Percentiles rank a stretch among this genome's conserved stretches.
phyloP scores from a whole-genome alignment of 92 coral and sea anemone species.

The Porites rus region DNA sequence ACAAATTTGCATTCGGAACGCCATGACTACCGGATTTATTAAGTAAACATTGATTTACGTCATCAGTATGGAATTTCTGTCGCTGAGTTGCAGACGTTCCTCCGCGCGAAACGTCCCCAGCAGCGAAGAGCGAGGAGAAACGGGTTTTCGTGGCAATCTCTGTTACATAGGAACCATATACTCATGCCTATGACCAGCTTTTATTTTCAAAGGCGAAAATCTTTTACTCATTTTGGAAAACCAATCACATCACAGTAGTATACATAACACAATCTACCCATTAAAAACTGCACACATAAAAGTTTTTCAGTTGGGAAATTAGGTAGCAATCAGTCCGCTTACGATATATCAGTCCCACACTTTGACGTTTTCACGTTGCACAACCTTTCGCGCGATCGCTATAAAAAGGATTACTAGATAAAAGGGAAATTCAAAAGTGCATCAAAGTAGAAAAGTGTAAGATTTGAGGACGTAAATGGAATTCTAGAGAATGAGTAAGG shows the following conservation, averaged over 20 bases:
- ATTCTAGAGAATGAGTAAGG: neutral
- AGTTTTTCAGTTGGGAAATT: neutral
- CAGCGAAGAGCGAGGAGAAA: no score
- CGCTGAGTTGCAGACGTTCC: no score
- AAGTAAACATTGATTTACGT: no score
- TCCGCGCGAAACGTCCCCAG: no score
- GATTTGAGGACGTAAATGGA: slow-evolving; percentile 6
- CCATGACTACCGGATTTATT: no score
- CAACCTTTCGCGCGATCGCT: neutral
- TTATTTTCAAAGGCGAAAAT: neutral
- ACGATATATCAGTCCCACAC: neutral
- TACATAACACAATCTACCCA: neutral
- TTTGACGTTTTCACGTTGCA: neutral
- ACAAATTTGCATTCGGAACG: no score
- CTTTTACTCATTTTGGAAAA: neutral
- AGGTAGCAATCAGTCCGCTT: slow-evolving; percentile 1
- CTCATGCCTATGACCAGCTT: slow-evolving; percentile 4
- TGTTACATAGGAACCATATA: slow-evolving; percentile 2
- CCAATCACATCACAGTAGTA: slow-evolving; percentile 4
- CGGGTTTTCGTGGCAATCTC: neutral
- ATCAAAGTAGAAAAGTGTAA: slow-evolving; percentile 1
- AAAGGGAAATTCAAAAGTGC: slow-evolving; percentile 3
- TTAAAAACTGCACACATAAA: neutral
- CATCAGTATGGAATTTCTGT: no score
- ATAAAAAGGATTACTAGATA: neutral